A percentile compares a stretch with the other conserved stretches of the same genome.
phyloP scores from a whole-genome alignment of 2,888 invertebrate genomes.

The Campopleginae sp. region DNA sequence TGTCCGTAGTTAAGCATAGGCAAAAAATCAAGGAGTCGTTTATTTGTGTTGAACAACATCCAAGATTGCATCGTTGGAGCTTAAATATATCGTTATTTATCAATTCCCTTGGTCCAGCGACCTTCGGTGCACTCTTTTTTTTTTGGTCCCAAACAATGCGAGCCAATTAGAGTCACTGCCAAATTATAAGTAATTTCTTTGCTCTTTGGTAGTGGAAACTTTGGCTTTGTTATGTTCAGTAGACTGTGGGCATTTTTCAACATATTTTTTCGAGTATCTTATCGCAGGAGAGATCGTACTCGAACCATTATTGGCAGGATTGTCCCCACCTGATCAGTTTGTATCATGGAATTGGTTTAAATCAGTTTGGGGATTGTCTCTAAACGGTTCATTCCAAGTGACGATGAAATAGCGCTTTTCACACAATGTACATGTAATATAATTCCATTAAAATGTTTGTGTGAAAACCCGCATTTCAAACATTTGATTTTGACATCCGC shows the following conservation, averaged over 20 bases:
- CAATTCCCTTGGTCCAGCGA: neutral
- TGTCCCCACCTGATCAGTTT: neutral
- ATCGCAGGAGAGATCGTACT: neutral
- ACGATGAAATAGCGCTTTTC: slow-evolving; percentile 65
- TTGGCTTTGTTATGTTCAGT: neutral
- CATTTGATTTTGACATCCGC: neutral
- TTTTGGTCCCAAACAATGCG: neutral
- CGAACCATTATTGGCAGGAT: neutral
- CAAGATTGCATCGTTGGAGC: slow-evolving; percentile 1
- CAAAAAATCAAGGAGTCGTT: neutral
- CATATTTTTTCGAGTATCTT: neutral
- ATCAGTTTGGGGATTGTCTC: slow-evolving; percentile 13
- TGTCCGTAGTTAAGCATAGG: neutral
- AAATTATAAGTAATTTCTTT: neutral
- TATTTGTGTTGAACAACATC: neutral
- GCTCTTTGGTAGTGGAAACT: neutral
- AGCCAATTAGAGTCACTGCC: neutral
- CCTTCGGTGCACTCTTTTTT: neutral
- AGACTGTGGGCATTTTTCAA: slow-evolving; percentile 36
- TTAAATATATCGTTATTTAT: neutral
- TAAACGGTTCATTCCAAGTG: slow-evolving; percentile 25
- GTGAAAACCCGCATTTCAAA: slow-evolving; percentile 37
- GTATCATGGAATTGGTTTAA: neutral
- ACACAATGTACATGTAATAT: slow-evolving; percentile 77
- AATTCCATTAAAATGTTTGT: slow-evolving; percentile 75